Percentiles rank a stretch among this genome's conserved stretches.
These are phyloP conservation scores for Cladopsammia gracilis DNA, from an alignment of 64 coral and sea anemone genomes.

Conservation along the genomic window DNA sequence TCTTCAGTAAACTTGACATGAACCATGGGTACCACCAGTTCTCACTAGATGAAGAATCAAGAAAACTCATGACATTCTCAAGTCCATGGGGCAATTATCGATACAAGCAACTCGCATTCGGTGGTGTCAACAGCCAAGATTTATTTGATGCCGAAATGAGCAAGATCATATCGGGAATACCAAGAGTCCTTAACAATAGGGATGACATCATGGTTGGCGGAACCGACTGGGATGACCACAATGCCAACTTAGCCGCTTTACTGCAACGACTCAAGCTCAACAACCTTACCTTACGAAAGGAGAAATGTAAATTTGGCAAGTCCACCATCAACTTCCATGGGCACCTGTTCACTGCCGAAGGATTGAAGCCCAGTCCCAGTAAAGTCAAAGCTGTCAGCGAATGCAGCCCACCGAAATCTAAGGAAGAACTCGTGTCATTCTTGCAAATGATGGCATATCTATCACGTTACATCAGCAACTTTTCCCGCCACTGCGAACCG, in stretches of 20 bases:
- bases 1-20: no score
- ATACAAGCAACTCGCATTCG: neutral
- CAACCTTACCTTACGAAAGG: constrained; percentile 17
- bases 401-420: constrained; percentile 14
- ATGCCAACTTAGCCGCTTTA: constrained; percentile 13
- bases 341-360: constrained; percentile 50
- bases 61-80: constrained; percentile 34
- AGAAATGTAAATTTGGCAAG: constrained; percentile 33
- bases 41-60: constrained; percentile 4
- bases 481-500: constrained; percentile 47
- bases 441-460: no score
- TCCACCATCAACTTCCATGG: constrained; percentile 51
- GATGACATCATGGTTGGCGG: constrained; percentile 65
- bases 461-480: constrained; percentile 17
- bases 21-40: constrained; percentile 65
- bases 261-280: constrained; percentile 21
- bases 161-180: constrained; percentile 55
- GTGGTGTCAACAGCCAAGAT: no score
- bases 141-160: no score
- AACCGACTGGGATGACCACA: constrained; percentile 31
- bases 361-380: constrained; percentile 18
- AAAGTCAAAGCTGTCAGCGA: constrained; percentile 37
- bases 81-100: constrained; percentile 68
- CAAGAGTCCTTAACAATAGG: constrained; percentile 52
- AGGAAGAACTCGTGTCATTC: constrained; percentile 49